Evolutionary conservation across 2,113 vertebrate genomes (phyloP).

Genomic region (Heptranchias perlo): DNA sequence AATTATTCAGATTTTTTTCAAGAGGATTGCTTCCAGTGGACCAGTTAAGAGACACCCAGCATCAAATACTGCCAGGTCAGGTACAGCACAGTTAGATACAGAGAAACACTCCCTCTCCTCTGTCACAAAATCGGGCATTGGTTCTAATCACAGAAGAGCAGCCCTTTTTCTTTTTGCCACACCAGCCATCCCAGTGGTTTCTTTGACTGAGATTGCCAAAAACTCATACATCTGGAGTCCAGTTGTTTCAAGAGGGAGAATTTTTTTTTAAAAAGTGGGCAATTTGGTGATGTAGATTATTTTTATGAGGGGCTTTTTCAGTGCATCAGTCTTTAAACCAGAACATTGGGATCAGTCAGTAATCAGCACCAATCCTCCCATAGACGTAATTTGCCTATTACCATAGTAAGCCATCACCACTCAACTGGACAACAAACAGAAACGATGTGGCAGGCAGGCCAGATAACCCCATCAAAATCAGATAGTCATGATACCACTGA

Average conservation of each 20-base stretch:
- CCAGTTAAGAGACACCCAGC: neutral
- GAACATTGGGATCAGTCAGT: neutral
- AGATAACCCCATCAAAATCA: neutral
- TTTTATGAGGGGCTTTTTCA: neutral
- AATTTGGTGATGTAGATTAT: neutral
- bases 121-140: too few relatives aligned
- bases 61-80: neutral
- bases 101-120: neutral
- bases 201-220: neutral
- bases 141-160: neutral
- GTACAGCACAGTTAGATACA: neutral
- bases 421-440: neutral
- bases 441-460: neutral
- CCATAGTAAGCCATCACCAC: neutral
- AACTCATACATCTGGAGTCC: neutral
- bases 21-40: neutral
- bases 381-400: neutral
- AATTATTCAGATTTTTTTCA: neutral
- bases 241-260: neutral
- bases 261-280: neutral
- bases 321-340: neutral
- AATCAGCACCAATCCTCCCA: neutral
- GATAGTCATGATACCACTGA: neutral
- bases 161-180: neutral
- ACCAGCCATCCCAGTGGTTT: neutral